phyloP scores from a whole-genome alignment of 2,113 vertebrate species.

The Capreolus pygargus region DNA sequence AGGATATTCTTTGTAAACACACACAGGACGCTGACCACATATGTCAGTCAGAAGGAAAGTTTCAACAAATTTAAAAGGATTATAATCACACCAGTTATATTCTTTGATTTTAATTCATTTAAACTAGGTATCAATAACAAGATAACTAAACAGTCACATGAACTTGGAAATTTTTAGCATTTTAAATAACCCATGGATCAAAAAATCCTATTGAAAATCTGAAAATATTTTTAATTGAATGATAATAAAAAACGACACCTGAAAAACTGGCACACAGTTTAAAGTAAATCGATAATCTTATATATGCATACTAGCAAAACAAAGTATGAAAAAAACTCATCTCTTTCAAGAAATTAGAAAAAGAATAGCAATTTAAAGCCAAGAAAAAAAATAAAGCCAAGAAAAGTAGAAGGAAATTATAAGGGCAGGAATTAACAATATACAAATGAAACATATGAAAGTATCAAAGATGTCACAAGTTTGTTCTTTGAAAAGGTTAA shows the following conservation, averaged over 20 bases:
- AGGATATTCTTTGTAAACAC: neutral
- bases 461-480: neutral
- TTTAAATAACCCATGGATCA: neutral
- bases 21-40: neutral
- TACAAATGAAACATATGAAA: neutral
- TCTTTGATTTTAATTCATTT: neutral
- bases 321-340: neutral
- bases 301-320: neutral
- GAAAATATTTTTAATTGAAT: constrained; percentile 19
- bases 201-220: constrained; percentile 15
- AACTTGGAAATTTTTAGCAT: constrained; percentile 21
- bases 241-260: neutral
- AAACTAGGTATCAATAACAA: neutral
- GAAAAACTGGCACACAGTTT: neutral
- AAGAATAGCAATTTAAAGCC: neutral
- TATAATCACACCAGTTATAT: neutral
- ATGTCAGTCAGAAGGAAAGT: neutral
- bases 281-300: neutral
- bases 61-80: constrained; percentile 14
- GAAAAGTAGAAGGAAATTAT: neutral
- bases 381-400: neutral
- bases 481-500: neutral
- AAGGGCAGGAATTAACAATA: neutral
- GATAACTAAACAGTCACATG: neutral
- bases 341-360: constrained; percentile 35